Base-by-base conservation (phyloP, 2,113 vertebrate species). In the Scomber colias region DNA sequence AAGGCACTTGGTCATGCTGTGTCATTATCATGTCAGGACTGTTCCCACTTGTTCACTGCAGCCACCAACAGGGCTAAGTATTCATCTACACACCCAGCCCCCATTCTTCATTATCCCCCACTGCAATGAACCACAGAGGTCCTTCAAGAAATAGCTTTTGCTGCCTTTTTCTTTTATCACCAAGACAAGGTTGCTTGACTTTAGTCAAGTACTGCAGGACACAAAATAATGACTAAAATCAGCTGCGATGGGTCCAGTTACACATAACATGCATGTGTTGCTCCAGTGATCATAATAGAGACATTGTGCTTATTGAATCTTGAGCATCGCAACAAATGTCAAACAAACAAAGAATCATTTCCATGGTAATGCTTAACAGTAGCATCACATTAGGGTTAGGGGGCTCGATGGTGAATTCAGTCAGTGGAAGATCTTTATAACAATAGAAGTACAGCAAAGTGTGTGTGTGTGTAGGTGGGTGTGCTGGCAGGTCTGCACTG, bases 11-110 rank as follows among this genome's bases (percentile, higher is more conserved):
- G n/a, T 74, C 78, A 49, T n/a, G 73, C 69, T 71, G 86, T 76
- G 84, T 86, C 82, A 84, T 92, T 90, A 90, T 84, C 77, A 71
- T 59, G 71, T 83, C 75, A 79, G 65, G 75, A 57, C 76, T 11
- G 6, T 35, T 78, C 79, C 72, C 55, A 70, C 71, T 78, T 65
- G 65, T 82, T 13, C 74, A 27, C 74, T 81, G 46, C 31, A 46
- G 55, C 56, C 56, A 72, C 57, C 75, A 56, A 45, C 53, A 56
- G 65, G 45, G 45, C 61, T 61, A 45, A 63, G 45, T 54, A 35
- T 60, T 59, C 77, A 72, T 71, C 69, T 21, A 3, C 56, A 65
- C 45, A 69, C 24, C 35, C 45, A 45, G 72, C 61, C 44, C 11
- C 48, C 56, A 12, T 70, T 69, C 75, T 71, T 84, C 62, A 82